Percentiles rank a stretch among this genome's conserved stretches.
Conservation (phyloP, 2,888 invertebrate genomes). For the Nemotelus pantherinus region DNA sequence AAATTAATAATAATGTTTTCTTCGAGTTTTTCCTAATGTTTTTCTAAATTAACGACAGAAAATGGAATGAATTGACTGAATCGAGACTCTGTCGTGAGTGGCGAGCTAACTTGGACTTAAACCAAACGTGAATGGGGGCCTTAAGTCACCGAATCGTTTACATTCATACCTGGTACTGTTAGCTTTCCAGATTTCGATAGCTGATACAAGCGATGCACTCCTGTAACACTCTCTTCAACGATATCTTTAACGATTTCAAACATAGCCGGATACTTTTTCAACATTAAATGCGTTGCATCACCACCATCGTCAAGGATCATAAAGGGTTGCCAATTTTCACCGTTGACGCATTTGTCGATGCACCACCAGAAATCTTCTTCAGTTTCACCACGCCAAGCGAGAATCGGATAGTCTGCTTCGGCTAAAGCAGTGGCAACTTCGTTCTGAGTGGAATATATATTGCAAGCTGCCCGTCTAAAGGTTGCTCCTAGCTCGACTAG, state of each 20-base stretch:
- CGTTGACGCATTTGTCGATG: slow-evolving; percentile 93
- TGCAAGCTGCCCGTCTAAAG: slow-evolving; percentile 96
- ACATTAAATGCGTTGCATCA: slow-evolving; percentile 95
- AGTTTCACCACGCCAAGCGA: slow-evolving; percentile 96
- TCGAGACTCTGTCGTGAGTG: too few relatives aligned
- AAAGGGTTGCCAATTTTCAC: slow-evolving; percentile 95
- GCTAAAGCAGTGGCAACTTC: slow-evolving; percentile 96
- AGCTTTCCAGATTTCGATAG: slow-evolving; percentile 93
- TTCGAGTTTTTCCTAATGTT: too few relatives aligned
- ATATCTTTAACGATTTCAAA: slow-evolving; percentile 96
- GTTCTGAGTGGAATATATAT: slow-evolving; percentile 98
- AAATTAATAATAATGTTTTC: too few relatives aligned
- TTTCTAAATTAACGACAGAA: too few relatives aligned
- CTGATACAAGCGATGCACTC: slow-evolving; percentile 96
- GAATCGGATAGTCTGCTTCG: slow-evolving; percentile 88
- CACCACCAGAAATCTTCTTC: slow-evolving; percentile 99
- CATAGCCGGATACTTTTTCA: slow-evolving; percentile 92
- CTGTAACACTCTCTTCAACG: slow-evolving; percentile 97
- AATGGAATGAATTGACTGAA: too few relatives aligned
- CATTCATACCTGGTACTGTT: slow-evolving; percentile 97
- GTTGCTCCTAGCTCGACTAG: slow-evolving; percentile 88
- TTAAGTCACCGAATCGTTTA: slow-evolving; percentile 97
- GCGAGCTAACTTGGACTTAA: slow-evolving; percentile 76
- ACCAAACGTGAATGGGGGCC: slow-evolving; percentile 84
- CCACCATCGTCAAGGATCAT: slow-evolving; percentile 98